Base-by-base conservation (phyloP, 2,888 invertebrate genomes). In the Cataglyphis altisquamis region DNA sequence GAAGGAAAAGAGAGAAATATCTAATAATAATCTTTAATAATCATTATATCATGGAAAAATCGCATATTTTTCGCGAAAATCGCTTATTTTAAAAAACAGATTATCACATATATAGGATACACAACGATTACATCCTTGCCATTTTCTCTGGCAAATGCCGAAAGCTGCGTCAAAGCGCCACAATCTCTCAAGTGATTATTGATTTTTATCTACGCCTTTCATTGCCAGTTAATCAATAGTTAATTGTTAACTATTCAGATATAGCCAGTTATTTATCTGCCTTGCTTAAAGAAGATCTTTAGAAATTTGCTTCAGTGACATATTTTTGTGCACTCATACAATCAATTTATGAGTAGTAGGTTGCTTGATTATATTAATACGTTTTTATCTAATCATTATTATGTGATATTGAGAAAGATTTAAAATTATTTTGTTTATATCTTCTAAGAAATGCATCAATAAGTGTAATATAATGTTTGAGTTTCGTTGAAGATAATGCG, bases 101-200 rank as follows among this genome's bases (percentile, higher is more conserved):
- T 52, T 12, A 12, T 18, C 21, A 32, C 21, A 6, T 32, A 45
- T 5, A 18, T 10, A 25, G 3, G 25, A 25, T 25, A 18, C 12
- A 0, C 9, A 39, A 39, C 18, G 66, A 66, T 55, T 66, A 39
- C 8, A 39, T 66, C 6, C 25, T 45, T 12, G 32, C 41, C 25
- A 15, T n/a, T 21, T 6, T 45, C 41, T n/a, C 39, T 18, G 3
- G 5, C 32, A 68, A 29, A 18, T 68, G 41, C 48, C 60, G 25
- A 32, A 60, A 68, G 29, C 36, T 57, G 25, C 32, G 21, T 32
- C 55, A 45, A 57, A 32, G 70, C 70, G 60, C 78, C 45, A 12
- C 32, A 18, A 67, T 29, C 70, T 60, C 70, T 70, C 70, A 5
- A 68, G 70, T 60, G 45, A 70, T 70, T 70, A 80, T 80, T 80